A percentile compares a stretch with the other conserved stretches of the same genome.
phyloP scores from a whole-genome alignment of 2,797 vertebrate species.

The Cirrhinus molitorella region DNA sequence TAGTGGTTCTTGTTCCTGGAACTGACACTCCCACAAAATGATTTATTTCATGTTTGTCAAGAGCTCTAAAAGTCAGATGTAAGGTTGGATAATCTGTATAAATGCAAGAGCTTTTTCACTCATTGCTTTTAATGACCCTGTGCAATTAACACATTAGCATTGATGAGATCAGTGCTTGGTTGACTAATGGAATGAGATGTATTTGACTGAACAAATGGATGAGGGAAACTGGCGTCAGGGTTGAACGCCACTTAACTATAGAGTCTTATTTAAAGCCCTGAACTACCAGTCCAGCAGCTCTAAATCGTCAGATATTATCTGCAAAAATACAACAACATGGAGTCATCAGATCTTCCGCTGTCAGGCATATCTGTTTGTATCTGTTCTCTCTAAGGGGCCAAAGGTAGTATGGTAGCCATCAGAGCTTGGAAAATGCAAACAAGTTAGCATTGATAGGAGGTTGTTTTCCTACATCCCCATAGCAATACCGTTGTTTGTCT shows the following conservation, averaged over 20 bases:
- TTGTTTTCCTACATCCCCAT: slow-evolving; percentile 27
- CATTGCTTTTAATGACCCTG: background rate
- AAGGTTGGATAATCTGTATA: background rate
- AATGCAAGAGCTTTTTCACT: background rate
- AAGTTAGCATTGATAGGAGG: slow-evolving; percentile 26
- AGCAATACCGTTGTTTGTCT: slow-evolving; percentile 27
- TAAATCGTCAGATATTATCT: slow-evolving; percentile 55
- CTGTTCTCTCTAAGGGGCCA: slow-evolving; percentile 22
- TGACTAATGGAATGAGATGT: slow-evolving; percentile 49
- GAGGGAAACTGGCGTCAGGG: slow-evolving; percentile 46
- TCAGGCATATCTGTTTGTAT: slow-evolving; percentile 60
- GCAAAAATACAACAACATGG: slow-evolving; percentile 45
- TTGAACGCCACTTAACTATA: slow-evolving; percentile 32
- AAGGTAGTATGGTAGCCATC: slow-evolving; percentile 15
- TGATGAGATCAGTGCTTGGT: slow-evolving; percentile 34
- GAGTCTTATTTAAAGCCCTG: slow-evolving; percentile 44
- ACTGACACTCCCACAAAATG: background rate
- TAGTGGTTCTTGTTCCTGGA: slow-evolving; percentile 11
- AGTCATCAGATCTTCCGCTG: slow-evolving; percentile 51
- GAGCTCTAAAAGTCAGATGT: slow-evolving; percentile 1
- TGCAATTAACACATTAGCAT: slow-evolving; percentile 14
- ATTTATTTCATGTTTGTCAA: slow-evolving; percentile 27
- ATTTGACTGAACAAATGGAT: slow-evolving; percentile 38
- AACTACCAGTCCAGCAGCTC: slow-evolving; percentile 48
- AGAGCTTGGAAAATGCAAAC: slow-evolving; percentile 46